Conservation (phyloP, 2,888 invertebrate species). For the Cantharis nigra region DNA sequence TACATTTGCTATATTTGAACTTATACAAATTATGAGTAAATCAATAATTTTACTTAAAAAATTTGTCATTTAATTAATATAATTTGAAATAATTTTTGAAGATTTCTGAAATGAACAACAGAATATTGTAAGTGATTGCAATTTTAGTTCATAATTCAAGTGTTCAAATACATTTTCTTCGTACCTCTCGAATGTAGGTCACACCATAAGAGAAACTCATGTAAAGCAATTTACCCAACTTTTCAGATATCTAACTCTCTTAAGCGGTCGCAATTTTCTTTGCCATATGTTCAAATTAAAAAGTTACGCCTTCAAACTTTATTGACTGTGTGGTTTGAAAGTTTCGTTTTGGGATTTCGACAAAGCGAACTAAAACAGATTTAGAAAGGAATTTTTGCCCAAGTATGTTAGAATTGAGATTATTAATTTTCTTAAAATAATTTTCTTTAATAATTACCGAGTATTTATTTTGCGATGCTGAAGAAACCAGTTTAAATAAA, state of each 20-base stretch:
- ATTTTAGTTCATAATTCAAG: not conserved
- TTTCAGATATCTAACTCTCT: conserved; percentile 30
- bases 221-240: conserved; percentile 30
- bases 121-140: not conserved
- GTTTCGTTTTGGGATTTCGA: conserved; percentile 30
- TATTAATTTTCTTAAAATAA: not conserved
- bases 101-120: not conserved
- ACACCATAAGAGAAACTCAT: conserved; percentile 21
- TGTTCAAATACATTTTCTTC: not conserved
- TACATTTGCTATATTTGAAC: not conserved
- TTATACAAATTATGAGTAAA: too few relatives aligned
- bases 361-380: conserved; percentile 27
- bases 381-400: conserved; percentile 22
- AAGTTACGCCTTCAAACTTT: conserved; percentile 33
- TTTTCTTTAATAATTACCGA: not conserved
- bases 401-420: conserved; percentile 1
- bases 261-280: conserved; percentile 30
- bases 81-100: not conserved
- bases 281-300: conserved; percentile 33
- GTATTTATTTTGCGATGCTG: not conserved
- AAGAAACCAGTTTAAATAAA: not conserved
- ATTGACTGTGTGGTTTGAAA: conserved; percentile 34
- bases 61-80: too few relatives aligned
- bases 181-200: conserved; percentile 6
- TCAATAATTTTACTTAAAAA: too few relatives aligned